Evolutionary conservation across 2,113 vertebrate species (phyloP), one percentile per base, ranked within the genome.

Genomic region (Phylloscopus whistleri): DNA sequence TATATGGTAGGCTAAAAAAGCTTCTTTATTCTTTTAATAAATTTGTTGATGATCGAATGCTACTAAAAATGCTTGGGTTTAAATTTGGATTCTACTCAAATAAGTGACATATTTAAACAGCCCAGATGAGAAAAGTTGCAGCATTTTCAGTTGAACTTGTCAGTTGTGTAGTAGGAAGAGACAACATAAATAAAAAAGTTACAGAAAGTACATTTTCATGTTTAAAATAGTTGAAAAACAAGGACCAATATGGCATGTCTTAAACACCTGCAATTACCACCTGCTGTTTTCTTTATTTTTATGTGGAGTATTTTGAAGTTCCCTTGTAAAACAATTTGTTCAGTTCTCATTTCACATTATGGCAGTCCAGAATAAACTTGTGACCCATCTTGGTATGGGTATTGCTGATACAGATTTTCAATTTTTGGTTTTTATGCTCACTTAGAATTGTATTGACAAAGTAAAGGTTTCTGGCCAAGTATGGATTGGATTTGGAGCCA

Each of bases 351-450:
- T 84, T 89, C 22, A 62, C 33, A 37, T 53, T 59, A 62, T 9
- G 23, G 16, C 26, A 78, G 5, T 37, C 17, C 58, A 16, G 24
- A 81, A 76, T 46, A 63, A 70, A 75, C 9, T 48, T 46, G 17
- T 55, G 28, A 37, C 28, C 33, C 31, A 5, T 26, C 13, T n/a
- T 37, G 20, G 10, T 60, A n/a, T 0, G 0, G 28, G 20, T 46
- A 68, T n/a, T 76, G 22, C 15, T 48, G 17, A 59, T 7, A n/a
- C 3, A 74, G 51, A 62, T 68, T 66, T 69, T 49, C 28, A 48
- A 3, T n/a, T 63, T 69, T 22, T 64, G 12, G 4, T 80, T 55
- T 35, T 48, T 68, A 43, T 39, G 49, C 10, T 63, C 10, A 26
- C 31, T 48, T 56, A 37, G 19, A 62, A 81, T 41, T 55, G 1